Evolutionary conservation across 2,888 invertebrate species (phyloP).

Genomic region (Emesis russula): DNA sequence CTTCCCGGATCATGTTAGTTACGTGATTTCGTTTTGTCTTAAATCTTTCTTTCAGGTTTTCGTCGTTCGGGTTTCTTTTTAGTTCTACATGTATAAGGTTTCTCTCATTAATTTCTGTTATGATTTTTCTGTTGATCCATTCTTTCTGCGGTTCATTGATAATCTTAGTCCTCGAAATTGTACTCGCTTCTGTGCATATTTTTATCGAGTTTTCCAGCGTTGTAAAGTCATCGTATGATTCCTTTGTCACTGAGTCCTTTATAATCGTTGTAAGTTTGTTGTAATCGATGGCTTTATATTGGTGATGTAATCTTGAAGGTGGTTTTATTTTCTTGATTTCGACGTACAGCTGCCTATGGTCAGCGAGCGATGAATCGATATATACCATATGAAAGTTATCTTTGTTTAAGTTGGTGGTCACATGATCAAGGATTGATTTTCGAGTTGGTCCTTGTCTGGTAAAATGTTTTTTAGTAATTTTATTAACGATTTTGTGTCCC

Average conservation of each 20-base stretch:
- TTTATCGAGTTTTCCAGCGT: neutral
- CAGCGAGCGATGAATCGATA: conserved; percentile 19
- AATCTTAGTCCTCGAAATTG: too few relatives aligned
- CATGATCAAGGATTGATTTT: conserved; percentile 53
- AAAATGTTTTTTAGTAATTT: conserved; percentile 25
- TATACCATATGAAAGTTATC: conserved; percentile 41
- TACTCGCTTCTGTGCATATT: too few relatives aligned
- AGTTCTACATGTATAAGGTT: too few relatives aligned
- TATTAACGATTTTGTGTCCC: neutral
- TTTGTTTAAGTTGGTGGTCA: conserved; percentile 29
- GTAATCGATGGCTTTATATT: conserved; percentile 76
- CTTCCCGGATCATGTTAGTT: neutral
- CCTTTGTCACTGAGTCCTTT: neutral
- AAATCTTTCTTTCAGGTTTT: neutral
- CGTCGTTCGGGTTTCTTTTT: too few relatives aligned
- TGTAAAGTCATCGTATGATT: neutral
- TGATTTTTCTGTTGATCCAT: too few relatives aligned
- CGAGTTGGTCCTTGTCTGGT: conserved; percentile 28
- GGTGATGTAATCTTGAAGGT: conserved; percentile 44
- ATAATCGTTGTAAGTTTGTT: neutral
- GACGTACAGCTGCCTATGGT: neutral
- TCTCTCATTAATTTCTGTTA: too few relatives aligned
- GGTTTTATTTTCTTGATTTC: conserved; percentile 49
- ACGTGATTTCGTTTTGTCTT: neutral
- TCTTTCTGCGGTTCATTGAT: too few relatives aligned